Conservation (phyloP, 2,888 invertebrate species). For the Eupithecia tripunctaria region DNA sequence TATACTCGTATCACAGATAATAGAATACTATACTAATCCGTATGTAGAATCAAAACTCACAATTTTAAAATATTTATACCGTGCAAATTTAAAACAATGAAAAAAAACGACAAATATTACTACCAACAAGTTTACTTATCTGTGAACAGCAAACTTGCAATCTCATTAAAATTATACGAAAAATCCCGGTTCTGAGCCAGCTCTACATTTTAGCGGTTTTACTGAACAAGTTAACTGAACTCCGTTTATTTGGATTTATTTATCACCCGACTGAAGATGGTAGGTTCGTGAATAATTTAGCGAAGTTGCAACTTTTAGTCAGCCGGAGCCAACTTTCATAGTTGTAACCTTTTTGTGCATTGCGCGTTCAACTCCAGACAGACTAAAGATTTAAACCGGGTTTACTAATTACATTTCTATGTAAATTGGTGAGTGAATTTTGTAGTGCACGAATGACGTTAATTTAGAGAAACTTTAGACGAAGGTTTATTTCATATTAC, state of each 20-base stretch:
- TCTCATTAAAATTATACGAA: not conserved
- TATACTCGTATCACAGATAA: too few relatives aligned
- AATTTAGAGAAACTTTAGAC: slow-evolving; percentile 34
- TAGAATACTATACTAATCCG: too few relatives aligned
- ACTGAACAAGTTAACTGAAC: slow-evolving; percentile 30
- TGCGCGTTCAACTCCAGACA: slow-evolving; percentile 49
- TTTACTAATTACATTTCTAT: slow-evolving; percentile 54
- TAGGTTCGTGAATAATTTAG: slow-evolving; percentile 54
- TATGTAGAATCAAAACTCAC: too few relatives aligned
- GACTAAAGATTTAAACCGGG: slow-evolving; percentile 44
- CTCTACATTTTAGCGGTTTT: not conserved
- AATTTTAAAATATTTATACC: too few relatives aligned
- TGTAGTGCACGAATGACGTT: slow-evolving; percentile 41
- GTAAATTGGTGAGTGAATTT: slow-evolving; percentile 48
- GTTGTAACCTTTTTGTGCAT: slow-evolving; percentile 52
- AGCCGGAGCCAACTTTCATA: slow-evolving; percentile 36
- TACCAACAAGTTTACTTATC: not conserved
- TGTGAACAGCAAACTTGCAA: not conserved
- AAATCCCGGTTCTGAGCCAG: not conserved
- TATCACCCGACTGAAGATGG: slow-evolving; percentile 41
- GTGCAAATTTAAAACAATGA: too few relatives aligned
- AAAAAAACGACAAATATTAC: too few relatives aligned
- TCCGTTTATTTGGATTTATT: slow-evolving; percentile 43
- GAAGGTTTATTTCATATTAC: not conserved
- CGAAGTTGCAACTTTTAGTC: slow-evolving; percentile 47